phyloP scores from a whole-genome alignment of 2,888 invertebrate species.

The Plagodis dolabraria region DNA sequence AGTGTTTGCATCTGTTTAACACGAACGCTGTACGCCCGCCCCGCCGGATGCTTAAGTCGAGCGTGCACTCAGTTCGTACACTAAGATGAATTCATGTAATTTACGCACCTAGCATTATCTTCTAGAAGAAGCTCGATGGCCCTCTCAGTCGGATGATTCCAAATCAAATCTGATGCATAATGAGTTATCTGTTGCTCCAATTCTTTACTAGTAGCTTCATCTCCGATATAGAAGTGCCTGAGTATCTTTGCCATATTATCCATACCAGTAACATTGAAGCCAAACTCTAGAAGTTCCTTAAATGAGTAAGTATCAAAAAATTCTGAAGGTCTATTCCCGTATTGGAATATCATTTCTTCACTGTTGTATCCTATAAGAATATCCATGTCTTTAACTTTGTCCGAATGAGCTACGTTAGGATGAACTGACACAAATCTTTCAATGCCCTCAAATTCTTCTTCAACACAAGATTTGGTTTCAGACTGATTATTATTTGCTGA shows the following conservation, averaged over 20 bases:
- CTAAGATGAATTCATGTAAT: no score
- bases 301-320: slow-evolving; percentile 18
- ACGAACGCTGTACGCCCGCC: no score
- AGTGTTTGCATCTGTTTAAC: no score
- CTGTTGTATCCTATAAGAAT: slow-evolving; percentile 33
- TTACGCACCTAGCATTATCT: slow-evolving; percentile 24
- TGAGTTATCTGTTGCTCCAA: slow-evolving; percentile 30
- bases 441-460: slow-evolving; percentile 26
- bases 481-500: slow-evolving; percentile 18
- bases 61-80: no score
- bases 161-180: slow-evolving; percentile 46
- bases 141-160: slow-evolving; percentile 44
- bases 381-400: slow-evolving; percentile 20
- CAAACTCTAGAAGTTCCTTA: slow-evolving; percentile 8
- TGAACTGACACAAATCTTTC: slow-evolving; percentile 31
- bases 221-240: slow-evolving; percentile 12
- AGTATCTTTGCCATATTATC: neutral
- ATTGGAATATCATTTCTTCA: slow-evolving; percentile 36
- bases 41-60: no score
- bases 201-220: slow-evolving; percentile 1
- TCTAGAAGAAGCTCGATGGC: slow-evolving; percentile 40
- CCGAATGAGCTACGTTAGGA: slow-evolving; percentile 33
- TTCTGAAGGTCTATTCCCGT: slow-evolving; percentile 21
- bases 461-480: slow-evolving; percentile 32
- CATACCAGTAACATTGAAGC: slow-evolving; percentile 8